phyloP scores from a whole-genome alignment of 2,888 invertebrate species.

The Nebria brevicollis region DNA sequence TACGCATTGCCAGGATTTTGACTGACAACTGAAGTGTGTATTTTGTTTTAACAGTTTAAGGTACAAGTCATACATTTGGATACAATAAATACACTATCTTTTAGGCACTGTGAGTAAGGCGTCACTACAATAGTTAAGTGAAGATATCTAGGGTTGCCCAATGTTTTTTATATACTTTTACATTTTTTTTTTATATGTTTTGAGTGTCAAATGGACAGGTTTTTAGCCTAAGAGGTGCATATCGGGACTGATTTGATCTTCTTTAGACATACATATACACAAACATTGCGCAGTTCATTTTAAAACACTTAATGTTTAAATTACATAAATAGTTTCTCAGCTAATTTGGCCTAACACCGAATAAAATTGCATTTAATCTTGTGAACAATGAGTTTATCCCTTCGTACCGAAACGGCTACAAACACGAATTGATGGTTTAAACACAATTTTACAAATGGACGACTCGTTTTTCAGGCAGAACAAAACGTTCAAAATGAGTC shows the following conservation, averaged over 20 bases:
- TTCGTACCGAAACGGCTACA: no score
- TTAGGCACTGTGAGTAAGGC: constrained; percentile 87
- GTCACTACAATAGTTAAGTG: constrained; percentile 79
- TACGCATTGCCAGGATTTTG: neutral
- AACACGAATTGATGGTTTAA: no score
- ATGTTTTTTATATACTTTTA: constrained; percentile 26
- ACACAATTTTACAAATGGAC: no score
- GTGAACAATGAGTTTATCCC: no score
- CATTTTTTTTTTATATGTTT: neutral
- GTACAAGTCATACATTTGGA: constrained; percentile 45
- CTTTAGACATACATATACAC: neutral
- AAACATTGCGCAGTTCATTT: constrained; percentile 5
- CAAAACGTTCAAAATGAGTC: no score
- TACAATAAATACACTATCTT: constrained; percentile 55
- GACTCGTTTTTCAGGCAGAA: no score
- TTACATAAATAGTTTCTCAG: constrained; percentile 54
- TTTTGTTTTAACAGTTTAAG: constrained; percentile 38
- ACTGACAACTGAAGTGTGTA: constrained; percentile 30
- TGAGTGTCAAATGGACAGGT: constrained; percentile 2
- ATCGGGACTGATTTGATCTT: neutral
- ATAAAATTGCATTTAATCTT: neutral
- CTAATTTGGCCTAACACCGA: neutral
- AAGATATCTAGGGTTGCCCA: constrained; percentile 63
- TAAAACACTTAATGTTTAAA: constrained; percentile 54
- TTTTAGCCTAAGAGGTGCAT: constrained; percentile 25